Percentiles rank a stretch among this genome's conserved stretches.
Evolutionary conservation across 2,888 invertebrate genomes (phyloP).

Genomic region (Lomographa bimaculata): DNA sequence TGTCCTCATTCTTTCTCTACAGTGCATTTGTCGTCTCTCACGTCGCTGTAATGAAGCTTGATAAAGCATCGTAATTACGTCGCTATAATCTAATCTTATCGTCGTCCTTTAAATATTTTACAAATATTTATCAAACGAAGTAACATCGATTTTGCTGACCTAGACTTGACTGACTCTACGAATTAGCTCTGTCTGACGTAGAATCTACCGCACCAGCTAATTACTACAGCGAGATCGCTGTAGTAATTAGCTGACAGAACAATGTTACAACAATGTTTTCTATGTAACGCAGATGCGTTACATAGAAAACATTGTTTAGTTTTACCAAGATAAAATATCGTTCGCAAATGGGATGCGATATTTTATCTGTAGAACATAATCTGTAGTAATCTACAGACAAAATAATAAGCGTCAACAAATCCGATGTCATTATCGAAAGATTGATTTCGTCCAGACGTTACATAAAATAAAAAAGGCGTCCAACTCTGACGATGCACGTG

Average conservation of each 20-base stretch:
- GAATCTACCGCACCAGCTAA: no score
- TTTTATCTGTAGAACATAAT: no score
- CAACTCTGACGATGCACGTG: conserved; percentile 25
- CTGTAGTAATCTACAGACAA: no score
- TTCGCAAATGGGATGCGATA: no score
- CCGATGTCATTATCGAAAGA: not conserved
- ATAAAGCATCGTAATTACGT: conserved; percentile 32
- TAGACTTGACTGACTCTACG: conserved; percentile 11
- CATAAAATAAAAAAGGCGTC: conserved; percentile 19
- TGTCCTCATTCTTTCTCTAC: no score
- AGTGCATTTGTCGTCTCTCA: no score
- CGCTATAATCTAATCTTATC: conserved; percentile 51
- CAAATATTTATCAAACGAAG: conserved; percentile 41
- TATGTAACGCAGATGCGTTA: not conserved
- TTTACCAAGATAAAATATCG: conserved; percentile 2
- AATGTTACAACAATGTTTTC: no score
- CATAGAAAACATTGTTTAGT: conserved; percentile 9
- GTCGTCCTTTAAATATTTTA: conserved; percentile 48
- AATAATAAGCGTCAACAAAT: no score
- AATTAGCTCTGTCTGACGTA: conserved; percentile 5
- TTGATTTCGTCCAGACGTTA: conserved; percentile 11
- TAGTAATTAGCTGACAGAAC: no score
- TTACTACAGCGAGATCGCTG: no score
- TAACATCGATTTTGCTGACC: conserved; percentile 21
- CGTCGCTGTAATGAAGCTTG: no score